Percentiles rank a stretch among this genome's conserved stretches.
Evolutionary conservation across 2,888 invertebrate species (phyloP).

Genomic region (Caradrina clavipalpis): DNA sequence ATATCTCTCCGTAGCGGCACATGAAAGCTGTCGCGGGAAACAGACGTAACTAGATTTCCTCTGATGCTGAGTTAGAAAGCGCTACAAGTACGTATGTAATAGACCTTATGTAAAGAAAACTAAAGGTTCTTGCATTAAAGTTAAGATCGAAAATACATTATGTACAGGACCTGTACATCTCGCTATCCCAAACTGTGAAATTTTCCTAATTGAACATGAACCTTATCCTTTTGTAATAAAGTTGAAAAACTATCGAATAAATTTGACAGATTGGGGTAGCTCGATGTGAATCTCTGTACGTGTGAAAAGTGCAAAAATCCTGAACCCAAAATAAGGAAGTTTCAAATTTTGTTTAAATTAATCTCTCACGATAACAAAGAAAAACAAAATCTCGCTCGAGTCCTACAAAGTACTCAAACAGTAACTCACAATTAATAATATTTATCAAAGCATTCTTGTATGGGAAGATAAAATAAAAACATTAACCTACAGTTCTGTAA

Average conservation of each 20-base stretch:
- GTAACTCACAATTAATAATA: conserved; percentile 7
- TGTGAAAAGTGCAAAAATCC: background rate
- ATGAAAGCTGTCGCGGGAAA: conserved; percentile 60
- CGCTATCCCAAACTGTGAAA: no score
- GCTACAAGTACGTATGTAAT: conserved; percentile 21
- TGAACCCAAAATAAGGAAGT: background rate
- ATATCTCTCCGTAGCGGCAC: conserved; percentile 52
- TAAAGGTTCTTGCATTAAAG: background rate
- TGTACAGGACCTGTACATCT: no score
- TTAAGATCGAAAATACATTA: background rate
- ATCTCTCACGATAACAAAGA: background rate
- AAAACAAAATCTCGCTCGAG: background rate
- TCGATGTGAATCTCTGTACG: no score
- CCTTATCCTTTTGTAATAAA: no score
- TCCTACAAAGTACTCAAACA: conserved; percentile 9
- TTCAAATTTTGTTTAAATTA: background rate
- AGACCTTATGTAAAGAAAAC: conserved; percentile 11
- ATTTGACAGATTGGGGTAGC: no score
- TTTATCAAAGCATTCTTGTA: conserved; percentile 19
- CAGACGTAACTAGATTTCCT: conserved; percentile 53
- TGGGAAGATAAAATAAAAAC: conserved; percentile 17
- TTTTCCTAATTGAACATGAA: no score
- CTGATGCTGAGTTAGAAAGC: conserved; percentile 56
- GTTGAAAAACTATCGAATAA: no score
- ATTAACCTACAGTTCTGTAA: conserved; percentile 27